phyloP scores from a whole-genome alignment of 1,140 invertebrate species.

The Neodiprion virginianus region DNA sequence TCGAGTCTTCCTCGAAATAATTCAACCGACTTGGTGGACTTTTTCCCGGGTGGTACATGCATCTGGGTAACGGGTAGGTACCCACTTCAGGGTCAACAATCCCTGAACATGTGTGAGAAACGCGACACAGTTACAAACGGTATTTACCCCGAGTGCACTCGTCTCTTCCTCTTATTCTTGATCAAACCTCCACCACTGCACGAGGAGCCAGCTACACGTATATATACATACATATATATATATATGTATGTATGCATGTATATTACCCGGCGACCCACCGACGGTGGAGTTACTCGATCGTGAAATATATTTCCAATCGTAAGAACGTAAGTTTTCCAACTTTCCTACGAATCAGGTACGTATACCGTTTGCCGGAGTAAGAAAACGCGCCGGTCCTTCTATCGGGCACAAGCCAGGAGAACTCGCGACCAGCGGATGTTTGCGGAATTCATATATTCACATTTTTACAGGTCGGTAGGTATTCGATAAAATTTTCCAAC shows the following conservation, averaged over 20 bases:
- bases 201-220: not conserved
- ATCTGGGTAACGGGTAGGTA: too few species aligned
- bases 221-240: too few species aligned
- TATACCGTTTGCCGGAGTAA: not conserved
- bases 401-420: not conserved
- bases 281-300: not conserved
- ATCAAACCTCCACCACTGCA: too few species aligned
- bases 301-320: slow-evolving; percentile 7
- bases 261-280: not conserved
- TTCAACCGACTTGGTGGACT: not conserved
- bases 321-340: slow-evolving; percentile 4
- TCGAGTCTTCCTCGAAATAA: not conserved
- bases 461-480: slow-evolving; percentile 11
- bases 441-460: slow-evolving; percentile 9
- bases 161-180: too few species aligned
- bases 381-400: not conserved
- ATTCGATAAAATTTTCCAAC: not conserved
- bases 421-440: not conserved
- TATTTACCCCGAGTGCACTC: not conserved
- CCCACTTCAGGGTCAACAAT: too few species aligned
- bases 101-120: too few species aligned
- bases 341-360: slow-evolving; percentile 5
- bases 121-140: too few species aligned
- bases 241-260: not conserved
- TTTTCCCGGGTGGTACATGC: not conserved